Evolutionary conservation across 2,888 invertebrate species (phyloP).

Genomic region (Pollenia labialis): DNA sequence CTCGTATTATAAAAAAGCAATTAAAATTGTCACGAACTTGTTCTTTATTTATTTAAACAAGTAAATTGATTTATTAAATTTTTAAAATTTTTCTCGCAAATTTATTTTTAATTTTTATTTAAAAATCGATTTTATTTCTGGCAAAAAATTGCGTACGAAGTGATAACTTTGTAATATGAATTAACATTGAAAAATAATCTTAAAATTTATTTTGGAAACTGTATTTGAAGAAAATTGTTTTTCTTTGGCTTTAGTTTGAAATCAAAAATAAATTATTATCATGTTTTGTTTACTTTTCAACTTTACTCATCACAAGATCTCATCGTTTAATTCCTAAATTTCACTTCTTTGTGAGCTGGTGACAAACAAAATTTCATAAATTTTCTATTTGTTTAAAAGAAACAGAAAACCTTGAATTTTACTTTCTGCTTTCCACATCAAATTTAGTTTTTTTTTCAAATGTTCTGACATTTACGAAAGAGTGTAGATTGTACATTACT

Average conservation of each 20-base stretch:
- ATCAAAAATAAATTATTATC: too few relatives aligned
- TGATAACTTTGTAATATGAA: too few relatives aligned
- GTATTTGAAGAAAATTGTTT: too few relatives aligned
- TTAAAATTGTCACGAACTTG: conserved; percentile 67
- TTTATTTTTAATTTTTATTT: too few relatives aligned
- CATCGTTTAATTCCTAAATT: neutral
- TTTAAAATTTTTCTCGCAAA: too few relatives aligned
- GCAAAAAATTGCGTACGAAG: too few relatives aligned
- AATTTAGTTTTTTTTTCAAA: conserved; percentile 22
- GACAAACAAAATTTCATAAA: conserved; percentile 25
- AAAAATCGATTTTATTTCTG: too few relatives aligned
- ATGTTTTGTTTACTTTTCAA: neutral
- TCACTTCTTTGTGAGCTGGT: neutral
- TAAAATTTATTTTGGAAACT: too few relatives aligned
- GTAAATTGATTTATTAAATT: neutral
- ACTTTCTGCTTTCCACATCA: conserved; percentile 9
- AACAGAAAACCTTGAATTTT: conserved; percentile 32
- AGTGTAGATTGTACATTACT: conserved; percentile 25
- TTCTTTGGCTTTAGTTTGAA: neutral
- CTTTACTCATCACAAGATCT: conserved; percentile 3
- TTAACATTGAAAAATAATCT: too few relatives aligned
- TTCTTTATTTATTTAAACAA: conserved; percentile 50
- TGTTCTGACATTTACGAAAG: neutral
- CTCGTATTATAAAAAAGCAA: conserved; percentile 58
- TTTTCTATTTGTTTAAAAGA: conserved; percentile 10